These are phyloP conservation scores for Sterrhoptilus dennistouni DNA, from an alignment of 2,113 vertebrate genomes.

Conservation along the genomic window DNA sequence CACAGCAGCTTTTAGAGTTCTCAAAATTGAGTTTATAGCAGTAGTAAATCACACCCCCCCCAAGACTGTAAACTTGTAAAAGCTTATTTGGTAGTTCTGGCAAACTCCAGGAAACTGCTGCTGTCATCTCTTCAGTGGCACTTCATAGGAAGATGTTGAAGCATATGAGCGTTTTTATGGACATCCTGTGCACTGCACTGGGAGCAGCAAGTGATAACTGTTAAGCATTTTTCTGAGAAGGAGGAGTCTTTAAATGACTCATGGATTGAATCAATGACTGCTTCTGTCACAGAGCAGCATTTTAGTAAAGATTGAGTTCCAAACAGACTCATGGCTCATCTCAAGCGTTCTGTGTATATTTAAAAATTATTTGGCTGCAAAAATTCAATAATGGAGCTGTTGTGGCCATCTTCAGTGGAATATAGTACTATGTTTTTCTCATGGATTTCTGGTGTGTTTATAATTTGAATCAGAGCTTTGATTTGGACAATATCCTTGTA, in stretches of 20 bases:
- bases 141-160: constrained; percentile 1
- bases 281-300: neutral
- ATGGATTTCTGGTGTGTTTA: neutral
- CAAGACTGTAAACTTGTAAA: neutral
- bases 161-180: neutral
- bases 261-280: neutral
- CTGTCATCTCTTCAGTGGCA: constrained; percentile 20
- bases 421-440: neutral
- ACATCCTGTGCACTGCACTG: neutral
- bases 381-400: neutral
- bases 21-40: neutral
- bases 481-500: neutral
- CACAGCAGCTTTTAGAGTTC: neutral
- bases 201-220: neutral
- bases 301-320: neutral
- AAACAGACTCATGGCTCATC: neutral
- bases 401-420: neutral
- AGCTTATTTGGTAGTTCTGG: neutral
- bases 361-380: neutral
- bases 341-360: neutral
- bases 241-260: neutral
- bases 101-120: neutral
- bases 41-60: neutral
- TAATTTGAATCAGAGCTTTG: neutral
- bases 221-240: neutral